Conservation (phyloP, 2,113 vertebrate genomes). For the Deroptyus accipitrinus region DNA sequence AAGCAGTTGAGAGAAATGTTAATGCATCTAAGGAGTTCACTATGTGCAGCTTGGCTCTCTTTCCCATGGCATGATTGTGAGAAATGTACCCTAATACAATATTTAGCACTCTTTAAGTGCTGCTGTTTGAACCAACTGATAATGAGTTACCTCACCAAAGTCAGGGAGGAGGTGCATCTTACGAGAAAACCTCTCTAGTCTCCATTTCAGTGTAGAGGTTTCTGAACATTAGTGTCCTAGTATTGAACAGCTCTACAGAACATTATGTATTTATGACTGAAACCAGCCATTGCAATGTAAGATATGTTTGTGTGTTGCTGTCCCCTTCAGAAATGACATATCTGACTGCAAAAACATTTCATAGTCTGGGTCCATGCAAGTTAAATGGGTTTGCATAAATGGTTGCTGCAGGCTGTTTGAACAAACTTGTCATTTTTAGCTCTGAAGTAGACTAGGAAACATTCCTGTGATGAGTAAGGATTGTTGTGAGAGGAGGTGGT, state of each 20-base stretch:
- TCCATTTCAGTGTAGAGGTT: not conserved
- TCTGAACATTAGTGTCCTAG: not conserved
- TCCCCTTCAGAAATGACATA: not conserved
- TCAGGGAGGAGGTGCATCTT: not conserved
- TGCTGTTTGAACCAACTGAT: not conserved
- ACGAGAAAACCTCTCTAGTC: not conserved
- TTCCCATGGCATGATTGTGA: not conserved
- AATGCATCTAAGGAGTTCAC: not conserved
- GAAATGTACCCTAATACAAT: not conserved
- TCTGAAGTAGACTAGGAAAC: not conserved
- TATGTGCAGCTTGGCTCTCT: not conserved
- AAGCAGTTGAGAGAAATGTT: not conserved
- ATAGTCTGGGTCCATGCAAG: not conserved
- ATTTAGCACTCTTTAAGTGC: not conserved
- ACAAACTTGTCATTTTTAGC: not conserved
- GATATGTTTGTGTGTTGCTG: not conserved
- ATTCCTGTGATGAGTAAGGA: not conserved
- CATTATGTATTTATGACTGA: not conserved
- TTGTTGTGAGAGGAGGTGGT: not conserved
- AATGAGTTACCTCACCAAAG: not conserved
- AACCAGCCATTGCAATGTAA: not conserved
- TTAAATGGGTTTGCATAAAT: not conserved
- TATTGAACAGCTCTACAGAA: not conserved
- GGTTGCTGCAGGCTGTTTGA: not conserved
- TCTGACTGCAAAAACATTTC: not conserved